phyloP scores from a whole-genome alignment of 37 sponge, comb jelly and placozoan genomes.

The Haliclona indistincta region DNA sequence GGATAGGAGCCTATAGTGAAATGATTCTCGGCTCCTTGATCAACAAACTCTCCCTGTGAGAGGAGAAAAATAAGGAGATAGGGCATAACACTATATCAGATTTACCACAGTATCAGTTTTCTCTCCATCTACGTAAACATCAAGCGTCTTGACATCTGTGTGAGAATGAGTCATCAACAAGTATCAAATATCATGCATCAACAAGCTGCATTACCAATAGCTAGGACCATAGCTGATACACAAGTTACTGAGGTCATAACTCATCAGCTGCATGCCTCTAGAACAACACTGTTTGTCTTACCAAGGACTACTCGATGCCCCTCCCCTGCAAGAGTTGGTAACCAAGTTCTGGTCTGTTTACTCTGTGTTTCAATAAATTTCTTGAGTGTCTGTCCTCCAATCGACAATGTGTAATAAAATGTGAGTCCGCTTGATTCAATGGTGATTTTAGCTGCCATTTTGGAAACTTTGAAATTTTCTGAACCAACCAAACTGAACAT shows the following conservation, averaged over 20 bases:
- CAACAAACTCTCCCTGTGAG: slow-evolving; percentile 92
- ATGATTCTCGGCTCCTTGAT: slow-evolving; percentile 89
- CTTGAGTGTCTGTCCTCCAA: slow-evolving; percentile 86
- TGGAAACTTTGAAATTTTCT: slow-evolving; percentile 80
- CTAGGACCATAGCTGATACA: not conserved
- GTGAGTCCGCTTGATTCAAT: slow-evolving; percentile 71
- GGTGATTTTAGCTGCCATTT: slow-evolving; percentile 60
- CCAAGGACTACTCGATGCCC: slow-evolving; percentile 91
- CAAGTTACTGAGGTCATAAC: not conserved
- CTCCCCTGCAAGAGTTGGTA: slow-evolving; percentile 46
- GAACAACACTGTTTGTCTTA: slow-evolving; percentile 33
- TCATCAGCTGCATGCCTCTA: not conserved
- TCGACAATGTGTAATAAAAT: slow-evolving; percentile 76
- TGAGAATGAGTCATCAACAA: not conserved
- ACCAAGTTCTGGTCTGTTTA: slow-evolving; percentile 88
- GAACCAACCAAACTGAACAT: slow-evolving; percentile 90
- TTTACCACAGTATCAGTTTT: slow-evolving; percentile 76
- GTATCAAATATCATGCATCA: slow-evolving; percentile 13
- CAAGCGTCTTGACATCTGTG: slow-evolving; percentile 82
- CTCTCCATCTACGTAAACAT: slow-evolving; percentile 91
- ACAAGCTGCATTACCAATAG: not conserved
- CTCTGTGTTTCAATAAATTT: slow-evolving; percentile 75
- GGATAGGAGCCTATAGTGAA: slow-evolving; percentile 58
- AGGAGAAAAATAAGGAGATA: not conserved
- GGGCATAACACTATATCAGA: slow-evolving; percentile 11